Percentiles rank a stretch among this genome's conserved stretches.
Evolutionary conservation across 2,888 invertebrate genomes (phyloP).

Genomic region (Lacanobia wlatinum): DNA sequence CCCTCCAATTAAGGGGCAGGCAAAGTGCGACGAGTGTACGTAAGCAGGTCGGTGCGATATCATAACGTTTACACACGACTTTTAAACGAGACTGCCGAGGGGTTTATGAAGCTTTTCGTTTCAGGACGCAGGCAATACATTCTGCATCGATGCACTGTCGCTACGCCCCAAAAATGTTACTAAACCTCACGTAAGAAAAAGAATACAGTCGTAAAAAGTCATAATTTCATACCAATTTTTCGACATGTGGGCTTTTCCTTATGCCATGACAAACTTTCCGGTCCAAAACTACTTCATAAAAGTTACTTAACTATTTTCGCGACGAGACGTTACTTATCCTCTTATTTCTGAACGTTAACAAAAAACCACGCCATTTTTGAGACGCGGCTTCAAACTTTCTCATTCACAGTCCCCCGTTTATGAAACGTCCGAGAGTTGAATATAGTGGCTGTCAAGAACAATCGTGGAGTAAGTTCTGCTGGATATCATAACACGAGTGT

Average conservation of each 20-base stretch:
- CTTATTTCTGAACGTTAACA: constrained; percentile 49
- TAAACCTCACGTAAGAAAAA: constrained; percentile 5
- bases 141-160: constrained; percentile 56
- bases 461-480: constrained; percentile 31
- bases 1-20: constrained; percentile 88
- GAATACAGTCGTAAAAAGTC: constrained; percentile 3
- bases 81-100: constrained; percentile 81
- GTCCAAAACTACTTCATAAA: constrained; percentile 57
- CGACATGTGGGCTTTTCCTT: constrained; percentile 26
- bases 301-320: constrained; percentile 56
- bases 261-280: constrained; percentile 40
- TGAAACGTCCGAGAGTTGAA: constrained; percentile 24
- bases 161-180: constrained; percentile 26
- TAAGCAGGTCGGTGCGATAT: constrained; percentile 85
- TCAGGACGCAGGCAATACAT: constrained; percentile 67
- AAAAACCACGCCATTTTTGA: constrained; percentile 48
- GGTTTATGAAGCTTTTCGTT: constrained; percentile 79
- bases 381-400: constrained; percentile 49
- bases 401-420: constrained; percentile 36
- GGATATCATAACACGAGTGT: constrained; percentile 50
- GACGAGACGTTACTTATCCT: constrained; percentile 51
- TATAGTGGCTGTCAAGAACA: constrained; percentile 36
- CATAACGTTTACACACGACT: constrained; percentile 86
- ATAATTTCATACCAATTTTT: constrained; percentile 21
- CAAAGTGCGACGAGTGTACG: constrained; percentile 86